Conservation (phyloP, 1,140 invertebrate genomes). For the Bombus waltoni region DNA sequence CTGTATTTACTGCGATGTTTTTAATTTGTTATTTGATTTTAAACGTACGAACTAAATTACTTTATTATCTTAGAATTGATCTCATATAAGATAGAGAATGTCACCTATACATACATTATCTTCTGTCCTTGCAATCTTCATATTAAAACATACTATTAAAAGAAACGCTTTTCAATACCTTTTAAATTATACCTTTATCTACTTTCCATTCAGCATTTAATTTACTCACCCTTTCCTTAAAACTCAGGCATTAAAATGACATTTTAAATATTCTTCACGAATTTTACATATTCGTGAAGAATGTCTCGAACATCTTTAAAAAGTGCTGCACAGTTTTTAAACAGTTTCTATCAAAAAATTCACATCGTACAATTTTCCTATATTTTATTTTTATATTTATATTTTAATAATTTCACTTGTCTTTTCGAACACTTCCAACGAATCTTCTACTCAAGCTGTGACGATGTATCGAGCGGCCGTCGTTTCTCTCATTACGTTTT, state of each 20-base stretch:
- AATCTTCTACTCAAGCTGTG: not conserved
- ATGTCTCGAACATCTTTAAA: not conserved
- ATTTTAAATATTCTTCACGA: not conserved
- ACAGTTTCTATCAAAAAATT: too few species aligned
- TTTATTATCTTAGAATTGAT: too few species aligned
- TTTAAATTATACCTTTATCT: not conserved
- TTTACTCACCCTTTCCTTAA: not conserved
- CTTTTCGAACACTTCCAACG: not conserved
- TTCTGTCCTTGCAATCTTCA: not conserved
- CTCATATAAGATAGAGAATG: not conserved
- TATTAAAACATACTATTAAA: not conserved
- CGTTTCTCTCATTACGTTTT: not conserved
- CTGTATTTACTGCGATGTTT: too few species aligned
- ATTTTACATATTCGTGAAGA: not conserved
- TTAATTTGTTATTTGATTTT: too few species aligned
- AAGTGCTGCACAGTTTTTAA: too few species aligned
- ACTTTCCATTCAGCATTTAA: not conserved
- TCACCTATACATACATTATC: not conserved
- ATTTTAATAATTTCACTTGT: not conserved
- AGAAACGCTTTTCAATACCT: too few species aligned
- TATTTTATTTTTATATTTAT: too few species aligned
- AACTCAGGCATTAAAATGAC: not conserved
- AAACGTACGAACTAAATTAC: too few species aligned
- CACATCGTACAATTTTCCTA: too few species aligned
- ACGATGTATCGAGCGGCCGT: not conserved